These are phyloP conservation scores for Meandrina meandrites DNA, from an alignment of 92 coral and sea anemone genomes.

Conservation along the genomic window DNA sequence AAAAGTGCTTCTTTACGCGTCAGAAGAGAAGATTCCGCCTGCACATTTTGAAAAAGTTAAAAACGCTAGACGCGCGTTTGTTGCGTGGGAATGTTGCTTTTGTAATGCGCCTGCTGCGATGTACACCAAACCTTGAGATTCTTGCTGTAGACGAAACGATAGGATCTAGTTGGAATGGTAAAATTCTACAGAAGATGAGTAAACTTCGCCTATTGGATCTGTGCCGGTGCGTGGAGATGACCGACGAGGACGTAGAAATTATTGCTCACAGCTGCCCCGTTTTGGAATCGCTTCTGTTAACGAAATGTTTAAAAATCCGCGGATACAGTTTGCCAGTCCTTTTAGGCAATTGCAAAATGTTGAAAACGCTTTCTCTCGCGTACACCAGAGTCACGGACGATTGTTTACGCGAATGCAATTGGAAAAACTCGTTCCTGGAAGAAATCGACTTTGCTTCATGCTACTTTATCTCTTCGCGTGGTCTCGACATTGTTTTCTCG, in stretches of 20 bases:
- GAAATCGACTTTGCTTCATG: slow-evolving; percentile 71
- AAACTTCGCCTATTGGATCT: slow-evolving; percentile 70
- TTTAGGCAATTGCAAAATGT: slow-evolving; percentile 47
- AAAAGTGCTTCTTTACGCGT: slow-evolving; percentile 21
- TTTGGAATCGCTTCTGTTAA: slow-evolving; percentile 71
- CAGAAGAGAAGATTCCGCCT: slow-evolving; percentile 13
- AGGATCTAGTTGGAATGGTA: slow-evolving; percentile 68
- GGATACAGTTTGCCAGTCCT: slow-evolving; percentile 64
- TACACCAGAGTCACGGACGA: slow-evolving; percentile 65
- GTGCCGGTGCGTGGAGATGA: slow-evolving; percentile 69
- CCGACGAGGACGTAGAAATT: slow-evolving; percentile 55
- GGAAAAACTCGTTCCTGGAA: slow-evolving; percentile 40
- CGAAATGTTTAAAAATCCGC: slow-evolving; percentile 65
- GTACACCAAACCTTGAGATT: slow-evolving; percentile 66
- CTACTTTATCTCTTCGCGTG: slow-evolving; percentile 47
- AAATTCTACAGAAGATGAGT: slow-evolving; percentile 55
- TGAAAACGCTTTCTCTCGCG: slow-evolving; percentile 73
- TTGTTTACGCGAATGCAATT: slow-evolving; percentile 44
- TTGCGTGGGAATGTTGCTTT: slow-evolving; percentile 56
- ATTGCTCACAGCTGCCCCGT: slow-evolving; percentile 62
- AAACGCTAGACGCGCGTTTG: slow-evolving; percentile 55
- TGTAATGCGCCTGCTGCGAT: slow-evolving; percentile 43
- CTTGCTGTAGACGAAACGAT: slow-evolving; percentile 75
- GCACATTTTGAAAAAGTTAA: slow-evolving; percentile 14
- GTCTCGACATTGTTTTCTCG: slow-evolving; percentile 42